phyloP scores from a whole-genome alignment of 1,140 invertebrate genomes.

The Marisa cornuarietis region DNA sequence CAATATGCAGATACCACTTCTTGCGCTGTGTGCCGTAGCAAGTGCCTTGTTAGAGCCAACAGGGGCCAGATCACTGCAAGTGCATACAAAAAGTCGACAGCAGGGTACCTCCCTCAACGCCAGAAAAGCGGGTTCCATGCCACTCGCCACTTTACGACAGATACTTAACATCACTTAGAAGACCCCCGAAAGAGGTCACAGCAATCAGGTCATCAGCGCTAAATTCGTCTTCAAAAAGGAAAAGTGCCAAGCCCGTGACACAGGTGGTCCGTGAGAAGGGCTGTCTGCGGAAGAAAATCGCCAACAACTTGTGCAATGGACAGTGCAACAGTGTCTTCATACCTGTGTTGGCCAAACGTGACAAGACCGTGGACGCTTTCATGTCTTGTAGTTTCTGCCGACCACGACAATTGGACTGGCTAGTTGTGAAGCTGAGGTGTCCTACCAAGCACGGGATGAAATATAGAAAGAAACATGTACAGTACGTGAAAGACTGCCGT shows the following conservation, averaged over 20 bases:
- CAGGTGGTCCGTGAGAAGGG: conserved; percentile 74
- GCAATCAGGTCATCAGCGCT: no score
- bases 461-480: conserved; percentile 71
- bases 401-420: conserved; percentile 73
- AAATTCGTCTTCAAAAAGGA: conserved; percentile 74
- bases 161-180: no score
- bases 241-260: conserved; percentile 76
- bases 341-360: conserved; percentile 62
- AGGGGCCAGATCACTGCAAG: no score
- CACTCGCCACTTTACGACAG: no score
- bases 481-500: conserved; percentile 74
- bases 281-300: conserved; percentile 72
- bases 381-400: conserved; percentile 76
- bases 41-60: no score
- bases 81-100: no score
- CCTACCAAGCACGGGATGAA: conserved; percentile 69
- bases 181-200: no score
- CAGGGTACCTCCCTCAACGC: no score
- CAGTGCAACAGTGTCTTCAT: conserved; percentile 82
- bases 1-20: no score
- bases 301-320: conserved; percentile 78
- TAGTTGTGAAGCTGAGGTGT: conserved; percentile 73
- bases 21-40: no score
- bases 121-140: no score
- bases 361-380: conserved; percentile 67